Percentiles rank a stretch among this genome's conserved stretches.
Evolutionary conservation across 2,888 invertebrate genomes (phyloP).

Genomic region (Thera obeliscata): DNA sequence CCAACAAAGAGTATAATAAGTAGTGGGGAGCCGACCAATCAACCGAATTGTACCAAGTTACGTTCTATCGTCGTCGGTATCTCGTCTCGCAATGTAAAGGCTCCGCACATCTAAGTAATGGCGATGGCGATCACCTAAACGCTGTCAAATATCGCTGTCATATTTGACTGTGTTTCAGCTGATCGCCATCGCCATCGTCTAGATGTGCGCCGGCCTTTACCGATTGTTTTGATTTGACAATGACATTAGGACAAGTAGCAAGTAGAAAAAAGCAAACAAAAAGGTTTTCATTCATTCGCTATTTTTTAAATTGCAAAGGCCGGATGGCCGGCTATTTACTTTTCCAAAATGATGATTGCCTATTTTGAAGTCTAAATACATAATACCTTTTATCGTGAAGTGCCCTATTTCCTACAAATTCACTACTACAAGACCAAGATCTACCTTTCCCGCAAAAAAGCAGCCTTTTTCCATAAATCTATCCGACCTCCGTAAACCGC

Average conservation of each 20-base stretch:
- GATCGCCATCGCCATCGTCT: too few relatives aligned
- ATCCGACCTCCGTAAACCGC: constrained; percentile 7
- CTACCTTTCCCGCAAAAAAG: too few relatives aligned
- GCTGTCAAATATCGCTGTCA: too few relatives aligned
- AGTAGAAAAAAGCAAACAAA: not conserved
- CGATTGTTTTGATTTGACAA: constrained; percentile 13
- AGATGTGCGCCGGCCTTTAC: too few relatives aligned
- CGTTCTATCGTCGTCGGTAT: constrained; percentile 19
- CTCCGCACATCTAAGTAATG: too few relatives aligned
- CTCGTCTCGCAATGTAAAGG: not conserved
- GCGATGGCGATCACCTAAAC: too few relatives aligned
- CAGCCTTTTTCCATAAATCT: not conserved
- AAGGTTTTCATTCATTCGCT: not conserved
- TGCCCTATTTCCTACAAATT: too few relatives aligned
- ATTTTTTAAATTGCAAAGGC: not conserved
- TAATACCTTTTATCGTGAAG: not conserved
- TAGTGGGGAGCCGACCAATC: constrained; percentile 6
- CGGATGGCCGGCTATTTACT: not conserved
- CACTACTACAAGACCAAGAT: too few relatives aligned
- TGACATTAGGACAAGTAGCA: constrained; percentile 14
- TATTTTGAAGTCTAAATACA: constrained; percentile 23
- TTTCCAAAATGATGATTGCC: constrained; percentile 24
- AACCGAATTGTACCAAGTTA: constrained; percentile 20
- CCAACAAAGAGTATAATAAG: too few relatives aligned
- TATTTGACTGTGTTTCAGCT: too few relatives aligned